phyloP scores from a whole-genome alignment of 2,888 invertebrate species.

The Rhingia campestris region DNA sequence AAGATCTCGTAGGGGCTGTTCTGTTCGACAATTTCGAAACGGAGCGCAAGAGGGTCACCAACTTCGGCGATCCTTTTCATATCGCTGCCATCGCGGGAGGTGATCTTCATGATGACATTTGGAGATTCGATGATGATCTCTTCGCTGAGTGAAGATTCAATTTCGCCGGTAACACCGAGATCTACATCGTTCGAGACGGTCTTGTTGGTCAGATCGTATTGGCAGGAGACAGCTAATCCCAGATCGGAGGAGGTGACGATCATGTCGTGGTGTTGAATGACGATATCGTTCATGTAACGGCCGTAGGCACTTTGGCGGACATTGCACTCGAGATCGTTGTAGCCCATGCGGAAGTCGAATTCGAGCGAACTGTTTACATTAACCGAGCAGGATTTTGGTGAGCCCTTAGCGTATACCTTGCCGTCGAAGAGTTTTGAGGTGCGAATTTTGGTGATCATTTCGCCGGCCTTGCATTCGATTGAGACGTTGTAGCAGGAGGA shows the following conservation, averaged over 20 bases:
- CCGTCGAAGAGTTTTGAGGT: conserved; percentile 96
- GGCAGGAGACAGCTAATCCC: conserved; percentile 95
- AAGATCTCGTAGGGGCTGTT: conserved; percentile 98
- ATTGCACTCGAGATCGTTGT: conserved; percentile 95
- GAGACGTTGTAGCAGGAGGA: conserved; percentile 96
- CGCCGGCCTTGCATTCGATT: conserved; percentile 94
- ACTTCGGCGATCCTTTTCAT: conserved; percentile 95
- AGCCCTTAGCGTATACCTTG: conserved; percentile 96
- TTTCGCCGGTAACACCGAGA: conserved; percentile 94
- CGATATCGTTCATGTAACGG: conserved; percentile 94
- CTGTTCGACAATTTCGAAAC: conserved; percentile 95
- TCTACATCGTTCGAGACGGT: conserved; percentile 96
- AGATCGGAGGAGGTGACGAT: conserved; percentile 97
- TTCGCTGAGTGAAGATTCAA: conserved; percentile 92
- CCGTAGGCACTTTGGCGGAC: conserved; percentile 93
- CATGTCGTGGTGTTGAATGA: conserved; percentile 97
- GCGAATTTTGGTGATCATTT: conserved; percentile 95
- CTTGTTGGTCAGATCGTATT: conserved; percentile 96
- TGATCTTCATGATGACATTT: conserved; percentile 96
- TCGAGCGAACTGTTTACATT: conserved; percentile 94
- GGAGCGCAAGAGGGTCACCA: conserved; percentile 94
- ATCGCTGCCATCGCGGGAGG: conserved; percentile 92
- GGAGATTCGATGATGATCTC: conserved; percentile 97
- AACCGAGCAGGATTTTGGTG: conserved; percentile 94
- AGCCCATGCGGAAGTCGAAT: conserved; percentile 95